These are phyloP conservation scores for Mus spretus DNA, from an alignment of 2,797 vertebrate genomes.

Conservation along the genomic window DNA sequence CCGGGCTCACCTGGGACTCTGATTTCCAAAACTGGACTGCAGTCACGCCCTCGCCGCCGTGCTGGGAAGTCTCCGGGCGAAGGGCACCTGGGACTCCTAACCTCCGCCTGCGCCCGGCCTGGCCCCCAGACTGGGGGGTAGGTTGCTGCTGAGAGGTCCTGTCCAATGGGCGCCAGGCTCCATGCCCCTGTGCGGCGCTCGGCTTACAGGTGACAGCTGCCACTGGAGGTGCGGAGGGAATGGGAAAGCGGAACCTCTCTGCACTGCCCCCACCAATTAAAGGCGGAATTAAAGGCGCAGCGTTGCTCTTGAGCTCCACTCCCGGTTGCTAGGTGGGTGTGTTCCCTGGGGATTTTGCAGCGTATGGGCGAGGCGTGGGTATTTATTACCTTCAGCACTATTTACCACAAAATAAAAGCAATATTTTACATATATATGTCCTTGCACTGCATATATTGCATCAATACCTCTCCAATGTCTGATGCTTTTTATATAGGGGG, in stretches of 20 bases:
- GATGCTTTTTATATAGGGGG: background rate
- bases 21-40: background rate
- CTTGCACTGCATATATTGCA: background rate
- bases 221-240: background rate
- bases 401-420: slow-evolving; percentile 14
- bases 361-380: background rate
- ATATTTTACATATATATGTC: background rate
- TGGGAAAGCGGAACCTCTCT: slow-evolving; percentile 58
- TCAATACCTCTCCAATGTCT: background rate
- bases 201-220: slow-evolving; percentile 77
- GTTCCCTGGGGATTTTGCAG: slow-evolving; percentile 25
- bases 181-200: slow-evolving; percentile 68
- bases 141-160: background rate
- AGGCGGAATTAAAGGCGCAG: slow-evolving; percentile 78
- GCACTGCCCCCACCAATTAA: background rate
- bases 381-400: background rate
- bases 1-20: slow-evolving; percentile 65
- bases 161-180: slow-evolving; percentile 65
- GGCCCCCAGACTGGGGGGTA: background rate
- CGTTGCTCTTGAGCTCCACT: background rate
- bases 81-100: background rate
- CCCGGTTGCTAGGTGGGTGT: slow-evolving; percentile 80
- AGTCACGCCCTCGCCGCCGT: background rate
- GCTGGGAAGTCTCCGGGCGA: background rate
- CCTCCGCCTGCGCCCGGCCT: background rate